Evolutionary conservation across 2,888 invertebrate genomes (phyloP), one percentile per base, ranked within the genome.

Genomic region (Embidobia sp.): DNA sequence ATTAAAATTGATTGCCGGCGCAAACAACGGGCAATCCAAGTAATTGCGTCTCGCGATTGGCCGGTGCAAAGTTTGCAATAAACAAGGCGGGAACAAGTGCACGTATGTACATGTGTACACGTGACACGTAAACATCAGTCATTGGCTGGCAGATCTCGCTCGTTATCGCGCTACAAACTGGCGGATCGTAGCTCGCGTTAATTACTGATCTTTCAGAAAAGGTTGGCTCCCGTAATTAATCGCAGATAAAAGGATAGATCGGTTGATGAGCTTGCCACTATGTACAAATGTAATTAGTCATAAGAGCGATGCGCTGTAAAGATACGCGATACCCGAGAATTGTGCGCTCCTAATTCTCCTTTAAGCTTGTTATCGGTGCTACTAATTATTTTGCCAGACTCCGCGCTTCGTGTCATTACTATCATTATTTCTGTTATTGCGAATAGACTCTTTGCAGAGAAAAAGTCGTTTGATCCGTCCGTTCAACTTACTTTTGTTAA

Each of bases 91-190:
- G 11, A 57, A 42, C 55, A 11, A 40, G 27, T 29, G n/a, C 29
- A 42, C 16, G 48, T 35, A 31, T 35, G 13, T 42, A 7, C 3
- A 31, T 31, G 27, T 27, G 27, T 6, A n/a, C 1, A 53, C 53
- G 66, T n/a, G n/a, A n/a, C n/a, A n/a, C n/a, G 46, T 53, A 18
- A 35, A 44, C 51, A 64, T 66, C 66, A 66, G 44, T 66, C 53
- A 53, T 35, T 35, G 33, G 5, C 46, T 51, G 46, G 42, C 31
- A 51, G 64, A 49, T 49, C 15, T 29, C 22, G 51, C 51, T 64
- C 31, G 64, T 64, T 64, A 51, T 15, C 26, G 27, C 7, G 26
- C n/a, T n/a, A n/a, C 35, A 18, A 49, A 63, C 49, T 49, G 22
- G n/a, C 15, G 13, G 31, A 55, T 55, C 48, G 27, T 11, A 2